Conservation (phyloP, 2,113 vertebrate genomes). For the Ageneiosus marmoratus region DNA sequence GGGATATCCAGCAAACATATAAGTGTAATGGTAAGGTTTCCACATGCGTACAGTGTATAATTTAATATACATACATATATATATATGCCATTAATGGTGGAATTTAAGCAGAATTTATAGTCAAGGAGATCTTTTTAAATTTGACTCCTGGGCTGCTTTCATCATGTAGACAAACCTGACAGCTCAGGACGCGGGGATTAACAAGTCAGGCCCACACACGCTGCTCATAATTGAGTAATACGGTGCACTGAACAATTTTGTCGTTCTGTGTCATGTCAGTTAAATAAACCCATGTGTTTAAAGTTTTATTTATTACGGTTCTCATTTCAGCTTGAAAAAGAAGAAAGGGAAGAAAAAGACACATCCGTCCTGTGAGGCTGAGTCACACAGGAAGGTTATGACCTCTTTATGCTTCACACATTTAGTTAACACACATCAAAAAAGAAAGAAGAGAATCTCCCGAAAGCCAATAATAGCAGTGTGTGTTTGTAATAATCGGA, state of each 20-base stretch:
- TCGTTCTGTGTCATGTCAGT: neutral
- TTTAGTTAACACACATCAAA: neutral
- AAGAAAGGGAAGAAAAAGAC: neutral
- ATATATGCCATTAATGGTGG: neutral
- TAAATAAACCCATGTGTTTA: constrained; percentile 9
- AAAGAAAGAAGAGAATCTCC: neutral
- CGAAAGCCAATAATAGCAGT: neutral
- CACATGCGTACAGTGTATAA: too few species aligned
- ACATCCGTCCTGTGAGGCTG: neutral
- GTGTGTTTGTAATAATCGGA: neutral
- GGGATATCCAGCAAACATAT: too few species aligned
- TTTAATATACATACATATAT: too few species aligned
- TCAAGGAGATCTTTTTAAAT: neutral
- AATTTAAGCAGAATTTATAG: neutral
- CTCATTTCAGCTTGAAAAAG: neutral
- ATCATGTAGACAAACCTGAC: neutral
- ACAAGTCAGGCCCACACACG: neutral
- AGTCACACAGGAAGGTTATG: neutral
- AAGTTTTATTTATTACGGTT: neutral
- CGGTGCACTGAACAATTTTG: neutral
- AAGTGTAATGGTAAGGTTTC: too few species aligned
- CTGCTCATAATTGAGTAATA: neutral
- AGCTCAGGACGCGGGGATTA: neutral
- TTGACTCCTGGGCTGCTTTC: neutral
- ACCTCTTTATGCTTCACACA: neutral